Conservation (phyloP, 2,797 vertebrate species). For the Lutjanus argentimaculatus region DNA sequence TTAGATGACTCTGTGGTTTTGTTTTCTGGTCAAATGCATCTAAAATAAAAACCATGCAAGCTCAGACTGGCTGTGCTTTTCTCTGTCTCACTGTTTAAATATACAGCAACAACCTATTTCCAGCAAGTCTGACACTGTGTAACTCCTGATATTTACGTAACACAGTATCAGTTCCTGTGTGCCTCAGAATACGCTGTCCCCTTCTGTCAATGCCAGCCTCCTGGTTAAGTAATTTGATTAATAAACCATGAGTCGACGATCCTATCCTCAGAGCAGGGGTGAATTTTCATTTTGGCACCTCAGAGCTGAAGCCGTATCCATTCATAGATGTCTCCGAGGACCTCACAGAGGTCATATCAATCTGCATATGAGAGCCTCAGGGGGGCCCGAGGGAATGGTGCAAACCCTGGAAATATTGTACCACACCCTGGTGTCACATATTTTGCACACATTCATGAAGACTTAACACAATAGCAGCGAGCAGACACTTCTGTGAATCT, state of each 20-base stretch:
- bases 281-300: constrained; percentile 64
- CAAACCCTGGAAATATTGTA: constrained; percentile 44
- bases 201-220: constrained; percentile 22
- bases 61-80: neutral
- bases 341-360: constrained; percentile 6
- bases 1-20: constrained; percentile 6
- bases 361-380: neutral
- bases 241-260: constrained; percentile 43
- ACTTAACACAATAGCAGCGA: constrained; percentile 25
- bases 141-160: constrained; percentile 31
- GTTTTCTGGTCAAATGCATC: constrained; percentile 1
- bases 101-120: constrained; percentile 22
- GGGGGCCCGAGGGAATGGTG: constrained; percentile 32
- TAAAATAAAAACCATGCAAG: constrained; percentile 19
- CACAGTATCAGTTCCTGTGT: constrained; percentile 42
- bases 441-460: constrained; percentile 23
- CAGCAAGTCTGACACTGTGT: constrained; percentile 26
- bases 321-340: constrained; percentile 42
- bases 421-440: constrained; percentile 29
- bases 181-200: constrained; percentile 55
- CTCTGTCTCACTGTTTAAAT: constrained; percentile 7
- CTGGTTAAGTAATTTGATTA: constrained; percentile 60
- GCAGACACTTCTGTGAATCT: constrained; percentile 5
- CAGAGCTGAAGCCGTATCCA: constrained; percentile 27
- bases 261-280: constrained; percentile 38